phyloP scores from a whole-genome alignment of 2,888 invertebrate species.

The Zygothrica quintamaculata region DNA sequence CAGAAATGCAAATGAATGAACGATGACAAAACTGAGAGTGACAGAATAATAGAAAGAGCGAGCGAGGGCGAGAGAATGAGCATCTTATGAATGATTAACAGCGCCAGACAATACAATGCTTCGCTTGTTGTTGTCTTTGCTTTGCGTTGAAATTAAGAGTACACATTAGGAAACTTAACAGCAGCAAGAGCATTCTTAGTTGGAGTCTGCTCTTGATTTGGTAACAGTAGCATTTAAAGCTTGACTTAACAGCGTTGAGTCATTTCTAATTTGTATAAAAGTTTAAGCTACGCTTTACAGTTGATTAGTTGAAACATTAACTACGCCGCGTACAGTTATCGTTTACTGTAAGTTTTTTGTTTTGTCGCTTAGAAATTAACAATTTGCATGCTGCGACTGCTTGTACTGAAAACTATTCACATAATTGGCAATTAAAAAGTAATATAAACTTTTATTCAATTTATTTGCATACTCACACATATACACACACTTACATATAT shows the following conservation, averaged over 20 bases:
- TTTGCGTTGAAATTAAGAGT: too few species aligned
- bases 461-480: slow-evolving; percentile 58
- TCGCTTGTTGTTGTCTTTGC: too few species aligned
- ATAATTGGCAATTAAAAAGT: slow-evolving; percentile 53
- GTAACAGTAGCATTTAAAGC: slow-evolving; percentile 21
- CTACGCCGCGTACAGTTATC: neutral
- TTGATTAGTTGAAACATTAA: slow-evolving; percentile 33
- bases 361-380: slow-evolving; percentile 13
- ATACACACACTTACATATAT: slow-evolving; percentile 30
- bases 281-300: slow-evolving; percentile 19
- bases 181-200: neutral
- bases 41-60: slow-evolving; percentile 6
- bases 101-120: slow-evolving; percentile 3
- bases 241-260: slow-evolving; percentile 19
- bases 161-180: neutral
- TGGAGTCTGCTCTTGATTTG: too few species aligned
- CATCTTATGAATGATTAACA: too few species aligned
- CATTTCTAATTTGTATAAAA: slow-evolving; percentile 41
- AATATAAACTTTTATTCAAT: slow-evolving; percentile 61
- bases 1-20: slow-evolving; percentile 33
- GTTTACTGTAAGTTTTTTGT: slow-evolving; percentile 53
- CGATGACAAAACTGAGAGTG: slow-evolving; percentile 3
- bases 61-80: too few species aligned
- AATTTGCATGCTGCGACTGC: slow-evolving; percentile 47
- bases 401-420: slow-evolving; percentile 38